Base-by-base conservation (phyloP, 1,140 invertebrate species). In the Ephestia elutella region DNA sequence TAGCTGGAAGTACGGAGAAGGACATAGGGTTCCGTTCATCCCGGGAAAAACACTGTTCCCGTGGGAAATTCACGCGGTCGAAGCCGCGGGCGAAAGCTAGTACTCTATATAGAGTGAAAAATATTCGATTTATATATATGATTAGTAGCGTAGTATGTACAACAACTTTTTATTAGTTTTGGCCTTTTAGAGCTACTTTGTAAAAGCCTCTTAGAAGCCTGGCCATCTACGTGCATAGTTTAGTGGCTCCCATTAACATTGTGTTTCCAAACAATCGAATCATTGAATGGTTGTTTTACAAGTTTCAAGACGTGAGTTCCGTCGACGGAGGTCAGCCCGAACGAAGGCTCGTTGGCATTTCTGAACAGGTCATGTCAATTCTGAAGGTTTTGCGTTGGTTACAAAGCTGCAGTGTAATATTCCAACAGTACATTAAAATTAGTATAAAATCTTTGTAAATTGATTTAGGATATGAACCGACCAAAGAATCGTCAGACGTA, bases 211-310 rank as follows among this genome's bases (percentile, higher is more conserved):
- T 44, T 1, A 15, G 38, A 44, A 44, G 10, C 38, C 38, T 15
- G 38, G 2, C 13, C n/a, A 44, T 44, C 38, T 15, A 44, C 38
- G 38, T 44, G 3, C 30, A 44, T 15, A 44, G 38, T 35, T 35
- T 35, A 35, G 38, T 44, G n/a, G 38, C 38, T 35, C 38, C 38
- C 38, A 44, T 44, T 44, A 44, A 44, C 38, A 44, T 44, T 44
- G 38, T 44, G 38, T 44, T 44, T 44, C 38, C 38, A 44, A 44
- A 44, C 38, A 44, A 44, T 44, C n/a, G 38, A 44, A 44, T 44
- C 38, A 44, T 44, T 44, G 38, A 44, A 44, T 44, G 38, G 13
- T 15, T 44, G 38, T 44, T 44, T 44, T 44, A 44, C 38, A 44
- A n/a, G 38, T 44, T 44, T 44, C 38, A 44, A 44, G 38, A 44